Evolutionary conservation across 2,888 invertebrate species (phyloP).

Genomic region (Calliphora vomitoria): DNA sequence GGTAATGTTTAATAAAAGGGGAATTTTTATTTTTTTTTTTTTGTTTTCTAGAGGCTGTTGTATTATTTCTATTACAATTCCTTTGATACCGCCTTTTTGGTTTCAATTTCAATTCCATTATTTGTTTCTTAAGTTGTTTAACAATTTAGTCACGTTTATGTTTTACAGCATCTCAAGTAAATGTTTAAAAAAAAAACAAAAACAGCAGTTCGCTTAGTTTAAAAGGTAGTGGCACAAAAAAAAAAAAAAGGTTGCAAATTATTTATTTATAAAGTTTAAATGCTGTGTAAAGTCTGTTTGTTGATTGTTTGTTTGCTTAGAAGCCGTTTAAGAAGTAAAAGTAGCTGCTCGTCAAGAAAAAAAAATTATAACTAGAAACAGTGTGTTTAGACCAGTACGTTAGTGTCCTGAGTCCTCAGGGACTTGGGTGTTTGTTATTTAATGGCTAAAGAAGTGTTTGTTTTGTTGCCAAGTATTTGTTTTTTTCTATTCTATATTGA

Average conservation of each 20-base stretch:
- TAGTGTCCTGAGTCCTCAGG: slow-evolving; percentile 57
- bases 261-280: slow-evolving; percentile 82
- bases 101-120: slow-evolving; percentile 70
- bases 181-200: slow-evolving; percentile 22
- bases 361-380: too few species aligned
- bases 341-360: too few species aligned
- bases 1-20: not conserved
- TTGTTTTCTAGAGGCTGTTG: too few species aligned
- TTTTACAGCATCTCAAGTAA: slow-evolving; percentile 55
- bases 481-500: not conserved
- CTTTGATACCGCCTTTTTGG: slow-evolving; percentile 57
- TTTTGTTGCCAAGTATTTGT: slow-evolving; percentile 32
- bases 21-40: slow-evolving; percentile 11
- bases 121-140: slow-evolving; percentile 47
- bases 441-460: slow-evolving; percentile 67
- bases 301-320: slow-evolving; percentile 35
- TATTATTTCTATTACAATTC: slow-evolving; percentile 35
- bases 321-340: slow-evolving; percentile 49
- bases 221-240: slow-evolving; percentile 61
- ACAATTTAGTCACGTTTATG: slow-evolving; percentile 69
- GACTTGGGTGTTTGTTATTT: slow-evolving; percentile 72
- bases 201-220: not conserved
- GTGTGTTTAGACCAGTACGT: not conserved
- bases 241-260: slow-evolving; percentile 77
- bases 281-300: slow-evolving; percentile 73